Conservation (phyloP, 2,113 vertebrate species). For the Megaceryle torquata region DNA sequence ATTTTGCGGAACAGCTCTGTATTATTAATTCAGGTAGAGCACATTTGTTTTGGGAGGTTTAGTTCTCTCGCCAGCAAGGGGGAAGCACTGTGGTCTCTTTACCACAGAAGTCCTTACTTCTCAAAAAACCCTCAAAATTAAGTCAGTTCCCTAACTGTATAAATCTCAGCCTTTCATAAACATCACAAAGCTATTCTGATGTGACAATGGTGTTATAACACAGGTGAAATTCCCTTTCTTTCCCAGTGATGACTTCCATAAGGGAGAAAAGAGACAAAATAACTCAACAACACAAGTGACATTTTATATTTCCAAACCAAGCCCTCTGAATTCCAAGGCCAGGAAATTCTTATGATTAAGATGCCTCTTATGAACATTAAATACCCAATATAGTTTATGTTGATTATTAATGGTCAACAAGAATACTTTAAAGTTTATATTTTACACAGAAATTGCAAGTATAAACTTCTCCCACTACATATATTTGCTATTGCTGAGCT, state of each 20-base stretch:
- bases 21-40: constrained; percentile 41
- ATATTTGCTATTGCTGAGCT: constrained; percentile 37
- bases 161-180: constrained; percentile 26
- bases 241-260: neutral
- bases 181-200: neutral
- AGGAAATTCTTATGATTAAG: constrained; percentile 20
- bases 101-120: neutral
- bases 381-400: neutral
- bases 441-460: constrained; percentile 2
- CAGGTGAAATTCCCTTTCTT: neutral
- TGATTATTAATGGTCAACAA: constrained; percentile 24
- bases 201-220: neutral
- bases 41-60: neutral
- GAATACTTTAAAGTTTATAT: constrained; percentile 26
- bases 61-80: neutral
- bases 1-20: neutral
- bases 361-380: constrained; percentile 21
- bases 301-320: neutral
- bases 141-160: neutral
- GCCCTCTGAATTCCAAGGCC: neutral
- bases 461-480: constrained; percentile 16
- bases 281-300: neutral
- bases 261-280: neutral
- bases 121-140: neutral
- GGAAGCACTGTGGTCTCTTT: neutral